These are phyloP conservation scores for Trachelipus rathkii DNA, from an alignment of 1,140 invertebrate genomes.

Conservation along the genomic window DNA sequence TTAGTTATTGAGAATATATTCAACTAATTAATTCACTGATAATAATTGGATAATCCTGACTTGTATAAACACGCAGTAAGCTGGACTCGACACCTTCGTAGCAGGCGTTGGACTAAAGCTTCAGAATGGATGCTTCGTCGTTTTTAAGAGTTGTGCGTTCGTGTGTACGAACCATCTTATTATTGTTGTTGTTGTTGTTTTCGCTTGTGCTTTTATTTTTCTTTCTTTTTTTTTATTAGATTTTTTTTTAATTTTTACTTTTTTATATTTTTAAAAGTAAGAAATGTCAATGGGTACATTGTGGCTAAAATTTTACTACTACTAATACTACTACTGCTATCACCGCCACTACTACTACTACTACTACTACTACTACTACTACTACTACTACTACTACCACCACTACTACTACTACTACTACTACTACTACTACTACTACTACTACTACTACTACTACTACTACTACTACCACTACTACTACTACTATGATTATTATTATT, in stretches of 20 bases:
- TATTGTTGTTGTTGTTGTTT: too few relatives aligned
- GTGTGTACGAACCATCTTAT: too few relatives aligned
- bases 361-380: not conserved
- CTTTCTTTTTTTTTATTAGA: not conserved
- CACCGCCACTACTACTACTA: not conserved
- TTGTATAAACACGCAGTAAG: too few relatives aligned
- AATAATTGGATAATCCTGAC: too few relatives aligned
- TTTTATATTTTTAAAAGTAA: not conserved
- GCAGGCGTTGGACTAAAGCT: too few relatives aligned
- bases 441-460: not conserved
- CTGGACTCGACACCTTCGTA: too few relatives aligned
- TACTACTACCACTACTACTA: not conserved
- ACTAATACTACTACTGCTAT: not conserved
- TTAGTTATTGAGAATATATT: too few relatives aligned
- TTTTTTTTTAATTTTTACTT: not conserved
- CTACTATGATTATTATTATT: not conserved
- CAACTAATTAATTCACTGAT: too few relatives aligned
- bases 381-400: slow-evolving; percentile 11
- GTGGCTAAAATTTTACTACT: not conserved
- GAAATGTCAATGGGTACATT: not conserved
- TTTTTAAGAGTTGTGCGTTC: too few relatives aligned
- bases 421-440: not conserved
- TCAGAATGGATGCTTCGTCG: too few relatives aligned
- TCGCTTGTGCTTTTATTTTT: too few relatives aligned
- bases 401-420: slow-evolving; percentile 11